Percentiles rank a stretch among this genome's conserved stretches.
These are phyloP conservation scores for Halisarca cf. caerulea DNA, from an alignment of 37 sponge, comb jelly and placozoan genomes.

Conservation along the genomic window DNA sequence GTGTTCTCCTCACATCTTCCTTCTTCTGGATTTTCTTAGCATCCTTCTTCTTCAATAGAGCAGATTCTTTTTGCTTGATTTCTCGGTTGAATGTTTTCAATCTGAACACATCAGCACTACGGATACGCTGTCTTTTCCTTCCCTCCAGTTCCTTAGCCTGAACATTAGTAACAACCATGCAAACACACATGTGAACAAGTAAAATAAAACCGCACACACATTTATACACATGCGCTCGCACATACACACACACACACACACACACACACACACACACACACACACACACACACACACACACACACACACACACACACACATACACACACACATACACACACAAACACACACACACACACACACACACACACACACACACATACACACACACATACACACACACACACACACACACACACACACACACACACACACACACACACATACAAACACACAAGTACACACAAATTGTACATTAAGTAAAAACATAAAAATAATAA, in stretches of 20 bases:
- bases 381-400: conserved; percentile 17
- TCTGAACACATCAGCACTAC: neutral
- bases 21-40: neutral
- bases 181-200: conserved; percentile 3
- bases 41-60: neutral
- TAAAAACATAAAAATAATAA: neutral
- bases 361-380: conserved; percentile 25
- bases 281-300: neutral
- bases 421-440: conserved; percentile 5
- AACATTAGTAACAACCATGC: neutral
- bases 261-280: neutral
- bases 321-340: conserved; percentile 19
- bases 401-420: neutral
- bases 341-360: neutral
- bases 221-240: neutral
- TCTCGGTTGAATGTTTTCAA: conserved; percentile 2
- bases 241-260: neutral
- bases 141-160: neutral
- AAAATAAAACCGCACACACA: too few relatives aligned
- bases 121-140: neutral
- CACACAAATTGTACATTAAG: neutral
- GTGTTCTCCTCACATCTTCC: neutral
- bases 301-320: conserved; percentile 22
- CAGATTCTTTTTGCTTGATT: neutral
- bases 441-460: neutral